These are phyloP conservation scores for Rhincodon typus DNA, from an alignment of 2,797 vertebrate genomes.

Conservation along the genomic window DNA sequence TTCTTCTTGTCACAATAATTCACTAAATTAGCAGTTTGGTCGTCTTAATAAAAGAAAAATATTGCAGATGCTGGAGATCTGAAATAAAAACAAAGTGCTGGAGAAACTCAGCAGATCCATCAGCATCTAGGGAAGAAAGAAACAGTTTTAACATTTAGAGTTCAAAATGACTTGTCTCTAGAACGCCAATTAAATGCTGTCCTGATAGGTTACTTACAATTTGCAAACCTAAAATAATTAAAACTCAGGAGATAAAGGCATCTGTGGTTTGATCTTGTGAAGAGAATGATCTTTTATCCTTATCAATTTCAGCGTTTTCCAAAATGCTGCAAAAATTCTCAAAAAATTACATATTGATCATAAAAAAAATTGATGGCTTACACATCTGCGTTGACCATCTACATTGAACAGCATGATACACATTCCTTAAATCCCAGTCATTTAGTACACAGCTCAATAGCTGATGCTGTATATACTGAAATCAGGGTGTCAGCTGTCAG, in stretches of 20 bases:
- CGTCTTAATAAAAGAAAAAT: too few species aligned
- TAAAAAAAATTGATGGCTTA: neutral
- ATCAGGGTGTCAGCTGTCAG: conserved; percentile 2
- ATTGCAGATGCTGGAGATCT: too few species aligned
- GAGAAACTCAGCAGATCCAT: too few species aligned
- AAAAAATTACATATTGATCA: neutral
- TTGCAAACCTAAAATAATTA: neutral
- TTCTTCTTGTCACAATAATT: neutral
- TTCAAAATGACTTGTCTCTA: too few species aligned
- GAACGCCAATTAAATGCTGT: neutral
- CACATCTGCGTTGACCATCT: neutral
- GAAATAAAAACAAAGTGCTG: too few species aligned
- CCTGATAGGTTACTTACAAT: neutral
- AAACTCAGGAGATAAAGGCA: neutral
- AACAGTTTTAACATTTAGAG: too few species aligned
- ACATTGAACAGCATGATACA: neutral
- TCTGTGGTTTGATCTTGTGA: neutral
- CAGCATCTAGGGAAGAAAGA: too few species aligned
- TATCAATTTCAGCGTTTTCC: neutral
- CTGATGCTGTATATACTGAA: neutral
- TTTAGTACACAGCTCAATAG: neutral
- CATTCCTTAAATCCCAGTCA: neutral
- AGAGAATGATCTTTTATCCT: neutral
- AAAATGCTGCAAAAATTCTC: neutral
- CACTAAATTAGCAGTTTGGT: too few species aligned